These are phyloP conservation scores for Catamblyrhynchus diadema DNA, from an alignment of 2,797 vertebrate genomes.

Conservation along the genomic window DNA sequence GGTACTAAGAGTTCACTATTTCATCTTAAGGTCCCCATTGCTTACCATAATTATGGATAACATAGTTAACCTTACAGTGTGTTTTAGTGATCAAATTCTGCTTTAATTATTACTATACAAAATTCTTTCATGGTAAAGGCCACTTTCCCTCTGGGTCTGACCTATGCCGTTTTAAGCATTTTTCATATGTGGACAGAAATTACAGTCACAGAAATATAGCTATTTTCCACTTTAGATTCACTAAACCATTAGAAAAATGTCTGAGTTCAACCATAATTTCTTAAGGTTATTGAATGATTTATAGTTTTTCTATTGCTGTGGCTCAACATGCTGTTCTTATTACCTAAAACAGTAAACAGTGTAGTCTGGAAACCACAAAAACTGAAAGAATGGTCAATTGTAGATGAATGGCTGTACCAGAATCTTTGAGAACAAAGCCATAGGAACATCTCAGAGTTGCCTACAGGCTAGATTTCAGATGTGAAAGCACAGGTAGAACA, in stretches of 20 bases:
- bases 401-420: neutral
- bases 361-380: neutral
- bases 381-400: neutral
- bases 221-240: neutral
- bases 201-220: neutral
- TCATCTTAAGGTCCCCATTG: conserved; percentile 35
- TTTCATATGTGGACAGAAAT: neutral
- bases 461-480: neutral
- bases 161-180: neutral
- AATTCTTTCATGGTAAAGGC: conserved; percentile 18
- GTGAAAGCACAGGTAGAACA: neutral
- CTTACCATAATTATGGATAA: conserved; percentile 4
- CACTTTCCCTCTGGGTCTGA: neutral
- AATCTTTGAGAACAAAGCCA: neutral
- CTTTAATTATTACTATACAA: conserved; percentile 38
- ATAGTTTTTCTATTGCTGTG: neutral
- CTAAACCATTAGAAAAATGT: neutral
- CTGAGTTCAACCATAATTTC: neutral
- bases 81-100: conserved; percentile 22
- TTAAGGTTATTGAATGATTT: neutral
- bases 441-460: neutral
- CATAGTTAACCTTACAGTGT: conserved; percentile 18
- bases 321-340: neutral
- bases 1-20: conserved; percentile 5
- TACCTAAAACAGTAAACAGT: neutral